Percentiles rank a stretch among this genome's conserved stretches.
These are phyloP conservation scores for Proterorhinus semilunaris DNA, from an alignment of 2,113 vertebrate species.

Conservation along the genomic window DNA sequence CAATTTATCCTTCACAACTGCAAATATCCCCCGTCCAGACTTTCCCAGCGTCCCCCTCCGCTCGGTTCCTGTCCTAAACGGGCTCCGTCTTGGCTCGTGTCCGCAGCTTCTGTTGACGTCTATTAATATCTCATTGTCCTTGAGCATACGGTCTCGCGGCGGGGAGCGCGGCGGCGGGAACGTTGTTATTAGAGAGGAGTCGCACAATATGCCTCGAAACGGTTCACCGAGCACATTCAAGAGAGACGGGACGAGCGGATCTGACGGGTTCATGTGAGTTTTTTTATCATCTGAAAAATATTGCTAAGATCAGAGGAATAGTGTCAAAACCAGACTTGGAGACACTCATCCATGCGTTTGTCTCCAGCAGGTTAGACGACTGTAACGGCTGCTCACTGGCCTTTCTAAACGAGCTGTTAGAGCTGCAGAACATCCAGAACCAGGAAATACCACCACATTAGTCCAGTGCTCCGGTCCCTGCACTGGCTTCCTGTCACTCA, in stretches of 20 bases:
- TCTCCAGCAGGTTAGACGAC: too few relatives aligned
- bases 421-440: too few relatives aligned
- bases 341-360: too few relatives aligned
- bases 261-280: too few relatives aligned
- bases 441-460: too few relatives aligned
- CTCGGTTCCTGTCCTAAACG: neutral
- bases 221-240: neutral
- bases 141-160: slow-evolving; percentile 17
- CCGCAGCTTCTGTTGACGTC: slow-evolving; percentile 40
- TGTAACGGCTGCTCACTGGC: too few relatives aligned
- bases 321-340: too few relatives aligned
- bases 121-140: slow-evolving; percentile 57
- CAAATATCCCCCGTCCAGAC: neutral
- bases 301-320: too few relatives aligned
- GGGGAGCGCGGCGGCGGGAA: neutral
- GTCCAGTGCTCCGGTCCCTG: too few relatives aligned
- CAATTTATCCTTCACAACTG: slow-evolving; percentile 39
- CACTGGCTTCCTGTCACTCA: too few relatives aligned
- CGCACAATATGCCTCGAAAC: neutral
- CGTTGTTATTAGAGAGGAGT: neutral
- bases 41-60: slow-evolving; percentile 22
- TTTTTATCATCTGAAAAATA: too few relatives aligned
- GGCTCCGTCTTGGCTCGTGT: slow-evolving; percentile 12
- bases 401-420: too few relatives aligned
- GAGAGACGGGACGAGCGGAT: neutral